These are phyloP conservation scores for Dicrostonyx torquatus DNA, from an alignment of 2,797 vertebrate genomes.

Conservation along the genomic window DNA sequence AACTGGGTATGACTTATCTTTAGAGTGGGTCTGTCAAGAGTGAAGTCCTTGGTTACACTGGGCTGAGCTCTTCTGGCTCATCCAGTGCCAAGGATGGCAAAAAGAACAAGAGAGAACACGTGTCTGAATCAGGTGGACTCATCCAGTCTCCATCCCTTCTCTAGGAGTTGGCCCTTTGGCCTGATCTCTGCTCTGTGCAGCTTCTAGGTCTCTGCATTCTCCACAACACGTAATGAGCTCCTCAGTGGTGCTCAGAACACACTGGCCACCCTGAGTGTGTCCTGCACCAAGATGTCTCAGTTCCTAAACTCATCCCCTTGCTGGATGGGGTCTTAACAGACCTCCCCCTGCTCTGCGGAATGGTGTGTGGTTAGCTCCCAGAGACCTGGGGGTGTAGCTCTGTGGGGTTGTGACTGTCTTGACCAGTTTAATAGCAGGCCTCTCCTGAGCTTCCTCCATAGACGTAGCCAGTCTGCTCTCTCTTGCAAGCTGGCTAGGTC, in stretches of 20 bases:
- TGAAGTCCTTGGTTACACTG: neutral
- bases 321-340: neutral
- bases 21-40: neutral
- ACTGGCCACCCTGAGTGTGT: neutral
- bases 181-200: neutral
- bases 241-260: neutral
- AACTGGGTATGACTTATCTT: neutral
- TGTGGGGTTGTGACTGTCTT: neutral
- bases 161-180: neutral
- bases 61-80: neutral
- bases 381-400: rapidly evolving
- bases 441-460: neutral
- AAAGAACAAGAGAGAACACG: neutral
- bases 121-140: neutral
- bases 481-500: neutral
- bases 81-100: neutral
- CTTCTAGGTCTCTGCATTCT: neutral
- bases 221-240: neutral
- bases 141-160: rapidly evolving
- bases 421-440: rapidly evolving
- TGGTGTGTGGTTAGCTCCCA: neutral
- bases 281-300: neutral
- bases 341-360: neutral
- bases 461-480: neutral
- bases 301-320: neutral